Evolutionary conservation across 2,888 invertebrate species (phyloP), one percentile per base, ranked within the genome.

Genomic region (Drosophila koepferae): DNA sequence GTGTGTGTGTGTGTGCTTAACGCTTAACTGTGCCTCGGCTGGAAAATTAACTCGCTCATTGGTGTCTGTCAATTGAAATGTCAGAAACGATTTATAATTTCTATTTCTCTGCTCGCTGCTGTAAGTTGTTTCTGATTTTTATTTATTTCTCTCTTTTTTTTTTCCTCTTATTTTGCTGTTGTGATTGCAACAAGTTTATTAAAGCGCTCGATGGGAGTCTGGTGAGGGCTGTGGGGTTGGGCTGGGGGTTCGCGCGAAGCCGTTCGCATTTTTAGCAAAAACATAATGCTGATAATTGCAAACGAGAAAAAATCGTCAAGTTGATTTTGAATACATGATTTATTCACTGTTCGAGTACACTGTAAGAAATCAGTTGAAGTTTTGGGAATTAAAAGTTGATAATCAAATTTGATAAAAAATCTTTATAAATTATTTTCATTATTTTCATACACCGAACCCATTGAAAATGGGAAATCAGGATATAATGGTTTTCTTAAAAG

Each of bases 61-160:
- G 91, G 90, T 85, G 84, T 87, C 90, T 90, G 90, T 90, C 90
- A 90, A 85, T 90, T 83, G 91, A 90, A 90, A 89, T 90, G 90
- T 90, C 90, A 90, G 82, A 85, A 89, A 81, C 91, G 90, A 90
- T 90, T 90, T 89, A 90, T 90, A 89, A 90, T 89, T 90, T 85
- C 73, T 71, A 85, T 82, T 80, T 77, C 74, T 80, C 51, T 79
- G 74, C 46, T 60, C 59, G 48, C 67, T 61, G 44, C 55, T 56
- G 73, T 63, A 54, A 61, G 72, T 63, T 64, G 59, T 53, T 53
- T 48, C 18, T 20, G 36, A 44, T 28, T 18, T 38, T 20, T 36
- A 44, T 18, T 18, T 28, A 7, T 31, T 12, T 43, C 28, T 59
- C 12, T 49, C 6, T 12, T 23, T 14, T 31, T 12, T 14, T 31